Evolutionary conservation across 2,113 vertebrate genomes (phyloP), one percentile per base, ranked within the genome.

Genomic region (Chrysemys picta): DNA sequence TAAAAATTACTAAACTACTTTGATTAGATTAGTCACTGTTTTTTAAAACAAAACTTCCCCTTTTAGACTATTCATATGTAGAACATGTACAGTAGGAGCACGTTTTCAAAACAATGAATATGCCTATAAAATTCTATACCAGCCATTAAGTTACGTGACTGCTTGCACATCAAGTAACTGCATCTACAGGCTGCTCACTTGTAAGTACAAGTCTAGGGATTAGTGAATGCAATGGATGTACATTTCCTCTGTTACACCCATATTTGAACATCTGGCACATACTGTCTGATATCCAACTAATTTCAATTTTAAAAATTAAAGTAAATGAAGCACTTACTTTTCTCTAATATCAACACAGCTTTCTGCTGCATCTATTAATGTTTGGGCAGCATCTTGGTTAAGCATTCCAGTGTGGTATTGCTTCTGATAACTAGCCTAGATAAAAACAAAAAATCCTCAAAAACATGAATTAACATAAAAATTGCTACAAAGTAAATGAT

Each of bases 361-460:
- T 88, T 96, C 91, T 80, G 94, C 92, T 29, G 86, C 83, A 50
- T 84, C 87, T 50, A 95, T 96, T 52, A 95, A 82, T 52, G 87
- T 93, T 45, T 92, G 89, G 52, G 89, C 89, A 57, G 90, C 90
- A 54, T 96, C 45, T 90, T 91, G 81, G 42, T 86, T 96, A 83
- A 96, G 88, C 42, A 94, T 95, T 78, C 93, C 93, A 87, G 42
- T 79, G 56, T 80, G 90, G 57, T 95, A 94, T 75, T 94, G 90
- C 85, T 90, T 95, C 95, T 94, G 94, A 89, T 95, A 96, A 86
- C 90, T 96, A 10, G 90, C 92, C 89, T 97, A 91, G 49, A 75
- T 81, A 45, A 53, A 54, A 38, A 38, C n/a, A 72, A 72, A 72
- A 19, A n/a, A n/a, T 9, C 65, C 35, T 38, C 65, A 72, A n/a